Evolutionary conservation across 2,888 invertebrate genomes (phyloP), one percentile per base, ranked within the genome.

Genomic region (Xestobium rufovillosum): DNA sequence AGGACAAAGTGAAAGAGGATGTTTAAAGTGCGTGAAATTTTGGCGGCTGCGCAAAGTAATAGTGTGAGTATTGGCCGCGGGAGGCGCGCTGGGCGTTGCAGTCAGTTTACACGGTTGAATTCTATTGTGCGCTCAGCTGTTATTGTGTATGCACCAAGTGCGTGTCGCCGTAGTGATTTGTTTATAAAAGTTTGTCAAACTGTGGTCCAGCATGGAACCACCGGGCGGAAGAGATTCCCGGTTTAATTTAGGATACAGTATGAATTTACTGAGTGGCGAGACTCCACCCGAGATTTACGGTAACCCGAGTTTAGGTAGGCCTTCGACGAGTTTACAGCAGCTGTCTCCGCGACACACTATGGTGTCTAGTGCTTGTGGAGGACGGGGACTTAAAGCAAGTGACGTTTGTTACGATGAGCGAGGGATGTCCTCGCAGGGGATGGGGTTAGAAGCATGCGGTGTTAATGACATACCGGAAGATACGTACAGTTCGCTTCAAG

Each of bases 161-260:
- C 26, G 12, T 25, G 43, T 45, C 43, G 40, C 43, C n/a, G n/a
- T n/a, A n/a, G n/a, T n/a, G n/a, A n/a, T n/a, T n/a, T n/a, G n/a
- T n/a, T n/a, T n/a, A 23, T n/a, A n/a, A 8, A 23, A 8, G 23
- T 23, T n/a, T 8, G 52, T 59, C 65, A 64, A 65, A 59, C 64
- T 65, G 65, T 65, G 64, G 63, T 61, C 60, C 58, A 76, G 76
- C 68, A 87, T 87, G 87, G 87, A 87, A 78, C 78, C 81, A 72
- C 83, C 85, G 70, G 82, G 85, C 78, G 84, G 85, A 75, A 80
- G 86, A 73, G 87, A 86, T 75, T 80, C 84, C 80, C 85, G 87
- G 70, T 87, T 85, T 71, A 84, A 83, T 72, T 78, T 86, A 71
- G 81, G 83, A 65, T 87, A 87, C 70, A 80, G 81, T 70, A 86